Evolutionary conservation across 2,113 vertebrate species (phyloP).

Genomic region (Chaetura pelagica): DNA sequence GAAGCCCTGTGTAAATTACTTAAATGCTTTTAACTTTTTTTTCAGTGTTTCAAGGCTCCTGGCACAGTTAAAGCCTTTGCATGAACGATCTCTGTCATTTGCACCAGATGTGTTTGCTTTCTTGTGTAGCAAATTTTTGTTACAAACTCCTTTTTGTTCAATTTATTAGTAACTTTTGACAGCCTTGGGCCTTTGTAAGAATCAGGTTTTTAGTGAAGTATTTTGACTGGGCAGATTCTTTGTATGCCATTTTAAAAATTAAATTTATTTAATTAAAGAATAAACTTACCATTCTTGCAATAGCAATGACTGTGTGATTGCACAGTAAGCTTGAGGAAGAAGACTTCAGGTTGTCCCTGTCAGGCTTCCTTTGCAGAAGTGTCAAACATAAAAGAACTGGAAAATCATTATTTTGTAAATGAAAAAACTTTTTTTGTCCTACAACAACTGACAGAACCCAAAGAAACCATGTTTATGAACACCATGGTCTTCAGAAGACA

Average conservation of each 20-base stretch:
- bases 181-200: constrained; percentile 57
- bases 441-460: neutral
- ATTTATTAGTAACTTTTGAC: constrained; percentile 64
- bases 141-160: constrained; percentile 49
- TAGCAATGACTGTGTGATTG: neutral
- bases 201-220: constrained; percentile 46
- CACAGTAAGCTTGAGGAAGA: neutral
- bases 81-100: neutral
- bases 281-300: rapidly evolving
- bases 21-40: neutral
- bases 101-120: neutral
- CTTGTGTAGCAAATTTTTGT: neutral
- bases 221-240: constrained; percentile 37
- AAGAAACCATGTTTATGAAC: neutral
- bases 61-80: neutral
- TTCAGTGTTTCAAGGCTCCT: neutral
- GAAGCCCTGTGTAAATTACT: neutral
- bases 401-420: neutral
- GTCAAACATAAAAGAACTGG: neutral
- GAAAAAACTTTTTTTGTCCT: neutral
- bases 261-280: neutral
- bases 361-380: neutral
- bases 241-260: neutral
- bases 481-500: neutral
- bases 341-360: neutral